Conservation (phyloP, 2,113 vertebrate genomes). For the Odontophorus gujanensis region DNA sequence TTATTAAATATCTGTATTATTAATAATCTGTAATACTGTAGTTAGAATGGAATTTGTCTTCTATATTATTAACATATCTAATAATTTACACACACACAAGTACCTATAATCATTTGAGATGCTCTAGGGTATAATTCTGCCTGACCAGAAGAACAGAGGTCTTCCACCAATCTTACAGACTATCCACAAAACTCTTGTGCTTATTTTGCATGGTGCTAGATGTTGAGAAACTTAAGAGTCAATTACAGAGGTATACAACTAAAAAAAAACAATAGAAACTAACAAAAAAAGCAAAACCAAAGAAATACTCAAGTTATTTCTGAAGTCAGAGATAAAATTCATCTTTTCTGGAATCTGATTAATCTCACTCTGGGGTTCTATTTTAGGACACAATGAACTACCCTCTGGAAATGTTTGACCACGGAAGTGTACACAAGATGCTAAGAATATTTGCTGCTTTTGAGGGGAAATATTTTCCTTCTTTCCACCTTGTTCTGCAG, state of each 20-base stretch:
- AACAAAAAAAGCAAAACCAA: too few relatives aligned
- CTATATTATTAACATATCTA: neutral
- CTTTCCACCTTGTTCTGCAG: neutral
- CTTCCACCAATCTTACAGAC: accelerated
- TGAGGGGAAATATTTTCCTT: neutral
- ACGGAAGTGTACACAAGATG: neutral
- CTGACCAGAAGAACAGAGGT: neutral
- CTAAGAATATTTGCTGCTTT: neutral
- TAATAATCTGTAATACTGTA: neutral
- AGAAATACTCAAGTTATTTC: neutral
- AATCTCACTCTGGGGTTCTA: neutral
- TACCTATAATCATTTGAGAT: neutral
- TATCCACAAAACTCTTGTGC: neutral
- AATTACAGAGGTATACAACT: accelerated
- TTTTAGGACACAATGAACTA: neutral
- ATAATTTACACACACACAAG: accelerated
- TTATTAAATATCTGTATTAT: neutral
- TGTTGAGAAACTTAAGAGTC: neutral
- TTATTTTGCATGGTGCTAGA: neutral
- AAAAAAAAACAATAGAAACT: neutral
- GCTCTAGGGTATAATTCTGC: neutral
- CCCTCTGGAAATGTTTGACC: neutral
- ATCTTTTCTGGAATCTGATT: neutral
- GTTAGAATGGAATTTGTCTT: neutral
- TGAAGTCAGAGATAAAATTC: neutral